Conservation (phyloP, 2,113 vertebrate species). For the Ailurus styani region DNA sequence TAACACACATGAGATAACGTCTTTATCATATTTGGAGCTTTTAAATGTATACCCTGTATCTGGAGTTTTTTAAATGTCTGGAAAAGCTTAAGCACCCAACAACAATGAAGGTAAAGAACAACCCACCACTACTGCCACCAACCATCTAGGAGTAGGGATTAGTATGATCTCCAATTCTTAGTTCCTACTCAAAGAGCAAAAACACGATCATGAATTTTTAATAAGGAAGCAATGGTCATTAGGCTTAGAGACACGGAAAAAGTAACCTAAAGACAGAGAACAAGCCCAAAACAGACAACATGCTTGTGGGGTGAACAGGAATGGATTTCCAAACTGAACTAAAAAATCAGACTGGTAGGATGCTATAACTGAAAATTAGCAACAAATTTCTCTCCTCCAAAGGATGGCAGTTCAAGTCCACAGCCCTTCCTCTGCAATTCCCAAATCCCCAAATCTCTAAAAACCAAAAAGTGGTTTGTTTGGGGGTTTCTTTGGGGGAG, state of each 20-base stretch:
- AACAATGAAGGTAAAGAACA: conserved; percentile 23
- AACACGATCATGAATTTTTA: not conserved
- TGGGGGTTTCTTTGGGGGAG: not conserved
- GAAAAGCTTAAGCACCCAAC: not conserved
- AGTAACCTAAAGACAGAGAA: conserved; percentile 1
- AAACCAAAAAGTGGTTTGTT: not conserved
- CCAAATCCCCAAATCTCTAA: conserved; percentile 27
- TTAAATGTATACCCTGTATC: not conserved
- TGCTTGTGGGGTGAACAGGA: not conserved
- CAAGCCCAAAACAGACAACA: not conserved
- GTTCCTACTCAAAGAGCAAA: not conserved
- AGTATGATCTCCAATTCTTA: not conserved
- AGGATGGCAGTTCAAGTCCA: not conserved
- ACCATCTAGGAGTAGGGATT: not conserved
- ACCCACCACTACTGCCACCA: not conserved
- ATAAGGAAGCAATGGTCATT: not conserved
- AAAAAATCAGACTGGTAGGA: not conserved
- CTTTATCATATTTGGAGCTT: not conserved
- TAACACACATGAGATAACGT: not conserved
- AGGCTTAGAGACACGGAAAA: not conserved
- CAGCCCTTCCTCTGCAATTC: not conserved
- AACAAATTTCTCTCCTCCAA: conserved; percentile 12
- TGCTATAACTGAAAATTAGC: not conserved
- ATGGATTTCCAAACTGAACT: not conserved
- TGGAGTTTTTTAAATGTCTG: conserved; percentile 1